Percentiles rank a stretch among this genome's conserved stretches.
Conservation (phyloP, 1,140 invertebrate genomes). For the Drosophila athabasca region DNA sequence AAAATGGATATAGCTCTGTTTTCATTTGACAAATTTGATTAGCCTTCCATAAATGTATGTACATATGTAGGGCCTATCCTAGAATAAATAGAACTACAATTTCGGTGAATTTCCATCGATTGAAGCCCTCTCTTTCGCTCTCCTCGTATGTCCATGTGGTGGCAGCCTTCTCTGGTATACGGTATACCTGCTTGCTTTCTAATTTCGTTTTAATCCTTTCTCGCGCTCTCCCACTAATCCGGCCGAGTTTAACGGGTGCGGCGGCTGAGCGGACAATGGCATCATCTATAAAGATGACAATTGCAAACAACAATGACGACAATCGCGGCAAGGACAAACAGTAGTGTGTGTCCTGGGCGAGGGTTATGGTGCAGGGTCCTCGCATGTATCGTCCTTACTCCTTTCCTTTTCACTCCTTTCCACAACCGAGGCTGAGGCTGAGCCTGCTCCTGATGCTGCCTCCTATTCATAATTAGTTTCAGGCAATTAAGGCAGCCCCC, state of each 20-base stretch:
- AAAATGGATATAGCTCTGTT: too few species aligned
- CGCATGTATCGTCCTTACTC: too few species aligned
- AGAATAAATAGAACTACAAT: too few species aligned
- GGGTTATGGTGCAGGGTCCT: too few species aligned
- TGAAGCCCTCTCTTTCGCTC: too few species aligned
- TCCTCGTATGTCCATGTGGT: neutral
- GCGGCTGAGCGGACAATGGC: conserved; percentile 61
- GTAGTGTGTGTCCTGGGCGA: conserved; percentile 45
- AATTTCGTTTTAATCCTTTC: conserved; percentile 77
- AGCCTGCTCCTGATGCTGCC: conserved; percentile 10
- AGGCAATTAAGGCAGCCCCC: conserved; percentile 72
- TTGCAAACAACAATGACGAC: conserved; percentile 81
- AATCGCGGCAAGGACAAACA: conserved; percentile 78
- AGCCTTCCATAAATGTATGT: too few species aligned
- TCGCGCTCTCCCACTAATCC: conserved; percentile 72
- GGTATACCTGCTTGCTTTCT: conserved; percentile 36
- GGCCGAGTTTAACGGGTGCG: conserved; percentile 75
- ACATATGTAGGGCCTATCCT: too few species aligned
- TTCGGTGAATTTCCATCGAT: too few species aligned
- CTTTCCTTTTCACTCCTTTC: conserved; percentile 21
- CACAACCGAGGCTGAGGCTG: too few species aligned
- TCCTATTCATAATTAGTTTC: conserved; percentile 80
- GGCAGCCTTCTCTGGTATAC: too few species aligned
- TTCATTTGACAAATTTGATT: too few species aligned
- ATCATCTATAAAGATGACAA: conserved; percentile 82